phyloP scores from a whole-genome alignment of 1,140 invertebrate species.

The Lysiphlebus fabarum region DNA sequence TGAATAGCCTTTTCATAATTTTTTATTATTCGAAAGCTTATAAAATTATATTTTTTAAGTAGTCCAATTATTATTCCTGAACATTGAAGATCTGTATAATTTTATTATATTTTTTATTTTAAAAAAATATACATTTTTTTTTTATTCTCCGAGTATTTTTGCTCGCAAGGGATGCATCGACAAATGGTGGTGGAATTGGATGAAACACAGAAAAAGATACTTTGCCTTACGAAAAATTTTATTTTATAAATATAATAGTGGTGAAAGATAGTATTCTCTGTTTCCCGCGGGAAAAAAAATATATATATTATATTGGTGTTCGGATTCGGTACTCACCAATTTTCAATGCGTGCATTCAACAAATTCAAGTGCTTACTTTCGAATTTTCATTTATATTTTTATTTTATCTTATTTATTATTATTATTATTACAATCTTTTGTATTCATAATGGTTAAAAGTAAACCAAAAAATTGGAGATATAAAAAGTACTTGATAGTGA shows the following conservation, averaged over 20 bases:
- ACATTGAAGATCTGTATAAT: too few species aligned
- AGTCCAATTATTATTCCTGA: too few species aligned
- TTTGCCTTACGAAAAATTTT: slow-evolving; percentile 4
- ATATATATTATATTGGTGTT: slow-evolving; percentile 13
- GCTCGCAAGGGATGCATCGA: slow-evolving; percentile 17
- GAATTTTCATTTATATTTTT: neutral
- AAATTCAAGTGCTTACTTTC: slow-evolving; percentile 1
- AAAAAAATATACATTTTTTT: neutral
- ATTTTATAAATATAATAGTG: slow-evolving; percentile 14
- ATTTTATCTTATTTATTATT: too few species aligned
- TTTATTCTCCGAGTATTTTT: slow-evolving; percentile 4
- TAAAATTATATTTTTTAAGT: too few species aligned
- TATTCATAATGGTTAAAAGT: too few species aligned
- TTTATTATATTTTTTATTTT: too few species aligned
- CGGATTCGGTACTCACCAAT: slow-evolving; percentile 2
- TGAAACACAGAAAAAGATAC: slow-evolving; percentile 11
- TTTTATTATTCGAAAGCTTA: too few species aligned
- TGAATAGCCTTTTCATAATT: too few species aligned
- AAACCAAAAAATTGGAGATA: too few species aligned
- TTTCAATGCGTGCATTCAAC: slow-evolving; percentile 19
- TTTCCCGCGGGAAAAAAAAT: slow-evolving; percentile 1
- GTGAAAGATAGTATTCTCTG: slow-evolving; percentile 10
- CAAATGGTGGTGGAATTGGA: slow-evolving; percentile 22
- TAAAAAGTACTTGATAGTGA: too few species aligned
- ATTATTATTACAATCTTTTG: too few species aligned